phyloP scores from a whole-genome alignment of 92 coral and sea anemone species.

The Chrysogorgia sp. region DNA sequence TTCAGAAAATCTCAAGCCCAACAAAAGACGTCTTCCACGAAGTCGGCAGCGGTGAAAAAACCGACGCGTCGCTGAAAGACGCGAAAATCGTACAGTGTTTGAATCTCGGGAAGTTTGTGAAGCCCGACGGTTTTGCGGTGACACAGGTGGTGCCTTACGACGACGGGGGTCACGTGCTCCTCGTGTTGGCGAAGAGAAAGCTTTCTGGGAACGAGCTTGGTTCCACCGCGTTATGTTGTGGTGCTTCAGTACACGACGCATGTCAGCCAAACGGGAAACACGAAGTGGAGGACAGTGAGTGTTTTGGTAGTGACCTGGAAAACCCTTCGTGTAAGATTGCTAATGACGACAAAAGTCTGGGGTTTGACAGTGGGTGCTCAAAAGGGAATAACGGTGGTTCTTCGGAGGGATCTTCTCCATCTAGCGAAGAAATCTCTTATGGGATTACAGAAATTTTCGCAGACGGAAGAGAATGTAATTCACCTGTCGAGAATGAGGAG shows the following conservation, averaged over 20 bases:
- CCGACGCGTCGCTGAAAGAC: constrained; percentile 43
- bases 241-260: neutral
- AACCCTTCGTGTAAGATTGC: neutral
- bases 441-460: too few relatives aligned
- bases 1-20: constrained; percentile 77
- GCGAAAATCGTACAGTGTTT: constrained; percentile 75
- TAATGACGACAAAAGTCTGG: neutral
- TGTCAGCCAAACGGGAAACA: neutral
- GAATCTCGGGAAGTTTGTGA: constrained; percentile 53
- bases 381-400: neutral
- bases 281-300: neutral
- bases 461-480: too few relatives aligned
- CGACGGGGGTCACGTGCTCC: constrained; percentile 78
- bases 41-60: constrained; percentile 45
- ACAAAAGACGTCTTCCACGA: constrained; percentile 68
- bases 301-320: neutral
- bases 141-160: constrained; percentile 82
- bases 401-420: neutral
- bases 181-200: constrained; percentile 40
- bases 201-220: neutral
- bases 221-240: neutral
- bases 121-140: constrained; percentile 42
- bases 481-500: too few relatives aligned
- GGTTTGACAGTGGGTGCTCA: neutral
- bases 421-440: neutral